Conservation (phyloP, 2,113 vertebrate species). For the Lophochroa leadbeateri region DNA sequence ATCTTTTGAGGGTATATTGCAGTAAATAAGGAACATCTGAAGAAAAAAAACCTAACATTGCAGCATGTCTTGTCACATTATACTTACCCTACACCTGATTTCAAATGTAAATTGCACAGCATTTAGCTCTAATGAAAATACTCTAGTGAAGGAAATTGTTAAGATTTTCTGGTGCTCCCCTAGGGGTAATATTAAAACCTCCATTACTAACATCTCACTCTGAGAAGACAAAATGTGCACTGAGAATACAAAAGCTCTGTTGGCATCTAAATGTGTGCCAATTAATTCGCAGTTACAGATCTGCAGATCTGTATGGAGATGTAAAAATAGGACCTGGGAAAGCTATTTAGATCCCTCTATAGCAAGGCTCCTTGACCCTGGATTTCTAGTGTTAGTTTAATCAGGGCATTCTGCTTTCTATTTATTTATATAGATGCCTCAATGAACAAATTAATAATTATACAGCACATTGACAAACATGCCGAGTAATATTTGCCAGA, state of each 20-base stretch:
- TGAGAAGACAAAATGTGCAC: conserved; percentile 82
- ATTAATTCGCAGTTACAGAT: conserved; percentile 79
- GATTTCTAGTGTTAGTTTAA: conserved; percentile 81
- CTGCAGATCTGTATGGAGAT: conserved; percentile 71
- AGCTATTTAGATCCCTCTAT: conserved; percentile 77
- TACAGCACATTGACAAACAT: conserved; percentile 85
- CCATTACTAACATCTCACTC: conserved; percentile 81
- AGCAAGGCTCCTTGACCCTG: conserved; percentile 79
- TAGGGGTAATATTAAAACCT: conserved; percentile 85
- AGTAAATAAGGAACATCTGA: conserved; percentile 74
- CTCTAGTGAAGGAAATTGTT: conserved; percentile 86
- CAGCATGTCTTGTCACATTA: conserved; percentile 81
- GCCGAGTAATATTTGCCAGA: conserved; percentile 84
- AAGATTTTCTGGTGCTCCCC: conserved; percentile 85
- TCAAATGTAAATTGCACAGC: conserved; percentile 85
- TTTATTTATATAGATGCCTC: conserved; percentile 85
- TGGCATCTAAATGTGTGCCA: conserved; percentile 83
- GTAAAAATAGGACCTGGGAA: conserved; percentile 81
- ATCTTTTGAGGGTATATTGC: conserved; percentile 67
- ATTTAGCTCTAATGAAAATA: conserved; percentile 88
- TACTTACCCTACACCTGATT: conserved; percentile 83
- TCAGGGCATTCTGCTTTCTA: conserved; percentile 83
- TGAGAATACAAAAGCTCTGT: conserved; percentile 83
- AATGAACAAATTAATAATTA: conserved; percentile 89
- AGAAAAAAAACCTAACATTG: conserved; percentile 57